Percentiles rank a stretch among this genome's conserved stretches.
Conservation (phyloP, 2,888 invertebrate species). For the Apamea epomidion region DNA sequence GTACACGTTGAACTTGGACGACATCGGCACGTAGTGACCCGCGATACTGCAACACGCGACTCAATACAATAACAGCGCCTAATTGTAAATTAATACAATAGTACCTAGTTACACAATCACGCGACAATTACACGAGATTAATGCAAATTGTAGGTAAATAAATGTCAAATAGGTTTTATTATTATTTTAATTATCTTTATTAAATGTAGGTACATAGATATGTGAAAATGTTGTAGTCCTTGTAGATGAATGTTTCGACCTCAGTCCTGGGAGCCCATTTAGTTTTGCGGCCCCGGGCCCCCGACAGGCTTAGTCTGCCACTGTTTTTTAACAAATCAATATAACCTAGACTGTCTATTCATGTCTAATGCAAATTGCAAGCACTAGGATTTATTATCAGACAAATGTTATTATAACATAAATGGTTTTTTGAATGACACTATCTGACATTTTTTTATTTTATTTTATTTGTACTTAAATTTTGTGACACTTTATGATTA, state of each 20-base stretch:
- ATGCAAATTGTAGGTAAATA: neutral
- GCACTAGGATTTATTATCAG: too few species aligned
- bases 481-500: too few species aligned
- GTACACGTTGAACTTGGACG: slow-evolving; percentile 81
- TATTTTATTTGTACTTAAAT: too few species aligned
- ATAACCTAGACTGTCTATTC: neutral
- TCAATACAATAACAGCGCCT: neutral
- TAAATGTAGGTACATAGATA: too few species aligned
- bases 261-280: neutral
- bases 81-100: neutral
- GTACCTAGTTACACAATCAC: neutral
- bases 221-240: neutral
- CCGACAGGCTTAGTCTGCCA: neutral
- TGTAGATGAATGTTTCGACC: neutral
- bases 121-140: neutral
- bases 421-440: too few species aligned
- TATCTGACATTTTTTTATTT: too few species aligned
- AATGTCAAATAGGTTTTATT: neutral
- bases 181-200: neutral
- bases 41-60: slow-evolving; percentile 72
- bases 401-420: too few species aligned
- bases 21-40: slow-evolving; percentile 78
- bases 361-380: too few species aligned
- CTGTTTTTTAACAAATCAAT: neutral
- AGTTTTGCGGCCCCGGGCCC: neutral